phyloP scores from a whole-genome alignment of 2,113 vertebrate species.

The Proteles cristata region DNA sequence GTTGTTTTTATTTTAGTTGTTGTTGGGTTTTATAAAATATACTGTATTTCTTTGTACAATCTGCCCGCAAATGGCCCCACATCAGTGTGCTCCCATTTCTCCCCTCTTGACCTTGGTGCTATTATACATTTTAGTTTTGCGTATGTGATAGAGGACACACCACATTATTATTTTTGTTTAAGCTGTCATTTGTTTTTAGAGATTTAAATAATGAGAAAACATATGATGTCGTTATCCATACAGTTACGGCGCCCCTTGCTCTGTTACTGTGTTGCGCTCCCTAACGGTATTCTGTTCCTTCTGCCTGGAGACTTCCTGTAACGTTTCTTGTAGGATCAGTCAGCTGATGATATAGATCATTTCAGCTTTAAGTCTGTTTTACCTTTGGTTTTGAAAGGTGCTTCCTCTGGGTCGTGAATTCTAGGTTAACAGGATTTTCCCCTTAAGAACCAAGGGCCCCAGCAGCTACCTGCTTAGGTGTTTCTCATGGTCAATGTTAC shows the following conservation, averaged over 20 bases:
- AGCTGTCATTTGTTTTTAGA: background rate
- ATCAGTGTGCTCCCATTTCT: accelerated
- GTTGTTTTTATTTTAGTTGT: background rate
- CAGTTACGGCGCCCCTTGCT: background rate
- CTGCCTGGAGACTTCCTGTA: background rate
- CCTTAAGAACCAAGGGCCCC: background rate
- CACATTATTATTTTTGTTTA: background rate
- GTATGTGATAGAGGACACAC: background rate
- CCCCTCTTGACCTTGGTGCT: too few species aligned
- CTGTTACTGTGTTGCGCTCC: background rate
- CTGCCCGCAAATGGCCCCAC: background rate
- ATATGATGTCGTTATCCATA: accelerated
- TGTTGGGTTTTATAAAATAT: background rate
- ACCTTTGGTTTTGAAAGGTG: background rate
- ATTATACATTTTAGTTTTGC: background rate
- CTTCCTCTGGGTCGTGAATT: background rate
- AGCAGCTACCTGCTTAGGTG: background rate
- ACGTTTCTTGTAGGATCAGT: background rate
- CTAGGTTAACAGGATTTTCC: background rate
- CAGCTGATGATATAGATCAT: too few species aligned
- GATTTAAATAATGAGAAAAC: background rate
- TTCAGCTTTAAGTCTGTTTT: background rate
- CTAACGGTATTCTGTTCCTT: background rate
- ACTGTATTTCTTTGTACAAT: background rate
- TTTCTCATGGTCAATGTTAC: background rate